Percentiles rank a stretch among this genome's conserved stretches.
phyloP scores from a whole-genome alignment of 2,113 vertebrate species.

The Microcebus murinus region DNA sequence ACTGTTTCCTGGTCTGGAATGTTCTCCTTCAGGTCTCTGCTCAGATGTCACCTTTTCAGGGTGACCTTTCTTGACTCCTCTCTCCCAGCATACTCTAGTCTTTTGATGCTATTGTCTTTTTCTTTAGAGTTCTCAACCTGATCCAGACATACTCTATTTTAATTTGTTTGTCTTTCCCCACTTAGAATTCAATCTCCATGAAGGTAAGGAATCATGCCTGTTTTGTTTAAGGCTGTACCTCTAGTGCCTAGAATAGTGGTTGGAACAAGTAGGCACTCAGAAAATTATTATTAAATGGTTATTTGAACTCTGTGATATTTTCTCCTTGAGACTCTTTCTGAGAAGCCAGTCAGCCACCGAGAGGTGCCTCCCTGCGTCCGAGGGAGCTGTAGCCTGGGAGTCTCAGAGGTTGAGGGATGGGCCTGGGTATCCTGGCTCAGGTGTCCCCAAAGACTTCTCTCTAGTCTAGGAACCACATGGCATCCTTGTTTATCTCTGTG shows the following conservation, averaged over 20 bases:
- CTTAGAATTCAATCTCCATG: background rate
- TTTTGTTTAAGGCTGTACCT: background rate
- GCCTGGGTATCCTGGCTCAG: background rate
- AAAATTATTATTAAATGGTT: background rate
- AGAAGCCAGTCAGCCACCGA: background rate
- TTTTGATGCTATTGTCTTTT: background rate
- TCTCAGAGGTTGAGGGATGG: background rate
- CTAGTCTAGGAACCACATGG: background rate
- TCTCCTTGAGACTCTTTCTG: background rate
- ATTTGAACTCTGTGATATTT: background rate
- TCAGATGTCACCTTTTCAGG: background rate
- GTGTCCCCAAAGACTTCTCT: background rate
- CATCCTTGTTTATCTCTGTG: background rate
- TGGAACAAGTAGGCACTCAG: background rate
- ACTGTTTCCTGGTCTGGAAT: background rate
- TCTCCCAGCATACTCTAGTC: background rate
- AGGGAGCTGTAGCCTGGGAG: background rate
- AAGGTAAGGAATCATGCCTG: background rate
- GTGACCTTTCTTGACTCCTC: background rate
- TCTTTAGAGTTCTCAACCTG: background rate
- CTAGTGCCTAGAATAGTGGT: background rate
- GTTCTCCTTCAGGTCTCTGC: background rate
- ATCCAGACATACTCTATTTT: background rate
- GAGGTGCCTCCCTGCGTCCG: background rate
- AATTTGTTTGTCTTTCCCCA: background rate